Evolutionary conservation across 2,888 invertebrate species (phyloP).

Genomic region (Sphinx pinastri): DNA sequence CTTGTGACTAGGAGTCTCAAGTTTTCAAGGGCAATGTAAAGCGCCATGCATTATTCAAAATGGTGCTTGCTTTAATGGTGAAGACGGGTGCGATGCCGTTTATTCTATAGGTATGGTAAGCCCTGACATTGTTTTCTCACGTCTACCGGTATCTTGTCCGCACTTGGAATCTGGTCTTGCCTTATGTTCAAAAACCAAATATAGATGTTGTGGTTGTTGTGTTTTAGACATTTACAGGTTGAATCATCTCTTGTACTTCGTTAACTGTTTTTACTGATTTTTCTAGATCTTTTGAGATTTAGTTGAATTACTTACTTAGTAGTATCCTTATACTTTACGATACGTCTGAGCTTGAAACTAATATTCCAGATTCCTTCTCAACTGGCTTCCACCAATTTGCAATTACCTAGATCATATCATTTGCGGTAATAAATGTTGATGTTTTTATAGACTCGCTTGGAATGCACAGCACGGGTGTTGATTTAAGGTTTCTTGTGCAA

Average conservation of each 20-base stretch:
- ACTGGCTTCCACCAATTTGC: not conserved
- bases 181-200: not conserved
- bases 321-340: not conserved
- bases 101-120: conserved; percentile 9
- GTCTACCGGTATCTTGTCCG: conserved; percentile 11
- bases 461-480: conserved; percentile 16
- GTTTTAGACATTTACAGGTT: not conserved
- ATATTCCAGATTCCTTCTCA: not conserved
- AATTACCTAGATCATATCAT: not conserved
- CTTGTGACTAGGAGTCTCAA: conserved; percentile 9
- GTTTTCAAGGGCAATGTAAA: conserved; percentile 22
- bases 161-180: not conserved
- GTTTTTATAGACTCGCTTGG: conserved; percentile 2
- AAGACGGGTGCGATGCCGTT: conserved; percentile 16
- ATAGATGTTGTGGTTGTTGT: not conserved
- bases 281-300: not conserved
- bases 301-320: not conserved
- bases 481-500: conserved; percentile 15
- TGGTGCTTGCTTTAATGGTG: conserved; percentile 13
- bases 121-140: conserved; percentile 16
- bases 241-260: not conserved
- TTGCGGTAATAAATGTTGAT: not conserved
- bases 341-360: not conserved
- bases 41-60: conserved; percentile 12
- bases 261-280: not conserved